Conservation (phyloP, 2,888 invertebrate species). For the Eumacrocentrus americanus region DNA sequence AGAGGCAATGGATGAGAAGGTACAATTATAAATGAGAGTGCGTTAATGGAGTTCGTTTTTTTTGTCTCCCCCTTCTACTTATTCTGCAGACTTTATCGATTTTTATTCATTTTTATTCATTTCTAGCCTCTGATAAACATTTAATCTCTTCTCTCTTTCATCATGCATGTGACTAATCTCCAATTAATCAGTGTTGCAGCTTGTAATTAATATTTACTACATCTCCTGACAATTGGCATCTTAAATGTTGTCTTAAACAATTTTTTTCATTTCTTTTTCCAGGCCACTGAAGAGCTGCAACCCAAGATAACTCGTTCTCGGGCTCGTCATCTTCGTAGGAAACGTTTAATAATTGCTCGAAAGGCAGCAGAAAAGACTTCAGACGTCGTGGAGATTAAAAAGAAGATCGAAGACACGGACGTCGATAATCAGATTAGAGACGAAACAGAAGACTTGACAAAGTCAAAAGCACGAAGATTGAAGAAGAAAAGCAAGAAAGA, state of each 20-base stretch:
- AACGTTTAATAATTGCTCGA: conserved; percentile 48
- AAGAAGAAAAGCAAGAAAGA: conserved; percentile 29
- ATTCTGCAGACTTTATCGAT: background rate
- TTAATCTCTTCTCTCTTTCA: background rate
- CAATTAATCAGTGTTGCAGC: background rate
- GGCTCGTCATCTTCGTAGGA: conserved; percentile 53
- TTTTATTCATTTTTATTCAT: background rate
- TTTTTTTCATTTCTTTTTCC: conserved; percentile 17
- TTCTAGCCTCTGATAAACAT: background rate
- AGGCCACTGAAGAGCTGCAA: conserved; percentile 35
- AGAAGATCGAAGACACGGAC: background rate
- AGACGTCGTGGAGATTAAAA: background rate
- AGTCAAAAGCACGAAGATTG: conserved; percentile 43
- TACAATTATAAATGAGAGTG: conserved; percentile 40
- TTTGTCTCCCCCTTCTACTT: conserved; percentile 4
- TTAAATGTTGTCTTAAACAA: background rate
- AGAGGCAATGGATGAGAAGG: conserved; percentile 49
- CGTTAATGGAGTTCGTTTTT: conserved; percentile 19
- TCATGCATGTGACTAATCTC: background rate
- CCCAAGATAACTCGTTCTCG: conserved; percentile 46
- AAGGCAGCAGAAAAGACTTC: conserved; percentile 39
- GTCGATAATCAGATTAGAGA: conserved; percentile 8
- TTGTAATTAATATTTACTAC: background rate
- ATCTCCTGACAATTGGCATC: background rate
- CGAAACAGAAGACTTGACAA: conserved; percentile 26